phyloP scores from a whole-genome alignment of 1,140 invertebrate genomes.

The Lucilia sericata region DNA sequence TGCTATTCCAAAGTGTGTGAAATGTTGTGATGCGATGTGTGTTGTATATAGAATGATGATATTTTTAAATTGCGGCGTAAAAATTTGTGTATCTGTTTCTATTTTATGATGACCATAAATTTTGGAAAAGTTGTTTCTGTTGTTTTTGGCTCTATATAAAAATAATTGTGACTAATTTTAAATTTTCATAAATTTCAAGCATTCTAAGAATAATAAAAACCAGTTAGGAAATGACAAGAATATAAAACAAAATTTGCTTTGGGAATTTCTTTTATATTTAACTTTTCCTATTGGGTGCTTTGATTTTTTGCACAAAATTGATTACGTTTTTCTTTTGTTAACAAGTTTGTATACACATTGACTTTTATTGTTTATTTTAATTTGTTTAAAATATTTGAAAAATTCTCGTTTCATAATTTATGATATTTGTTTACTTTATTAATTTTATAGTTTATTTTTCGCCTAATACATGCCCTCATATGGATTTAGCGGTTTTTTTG shows the following conservation, averaged over 20 bases:
- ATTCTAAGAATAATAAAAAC: neutral
- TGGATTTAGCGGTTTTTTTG: conserved; percentile 26
- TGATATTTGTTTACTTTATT: neutral
- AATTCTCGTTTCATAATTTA: neutral
- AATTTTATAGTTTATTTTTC: neutral
- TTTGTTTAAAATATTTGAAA: conserved; percentile 23
- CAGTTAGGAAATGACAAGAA: neutral
- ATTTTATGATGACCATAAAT: neutral
- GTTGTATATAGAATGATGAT: neutral
- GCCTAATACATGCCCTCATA: conserved; percentile 12
- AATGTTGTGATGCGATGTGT: neutral
- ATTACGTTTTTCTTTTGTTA: no score
- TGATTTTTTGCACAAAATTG: no score
- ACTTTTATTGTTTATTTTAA: neutral
- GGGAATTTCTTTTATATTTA: no score
- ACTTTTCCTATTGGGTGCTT: no score
- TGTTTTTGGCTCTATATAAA: neutral
- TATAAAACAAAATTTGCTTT: neutral
- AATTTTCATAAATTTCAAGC: neutral
- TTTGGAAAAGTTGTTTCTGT: neutral
- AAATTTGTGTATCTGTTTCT: neutral
- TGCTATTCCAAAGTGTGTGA: neutral
- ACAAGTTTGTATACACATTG: no score
- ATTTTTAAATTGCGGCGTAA: neutral
- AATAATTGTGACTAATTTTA: conserved; percentile 17